Base-by-base conservation (phyloP, 2,888 invertebrate species). In the Hypselothyrea guttata region DNA sequence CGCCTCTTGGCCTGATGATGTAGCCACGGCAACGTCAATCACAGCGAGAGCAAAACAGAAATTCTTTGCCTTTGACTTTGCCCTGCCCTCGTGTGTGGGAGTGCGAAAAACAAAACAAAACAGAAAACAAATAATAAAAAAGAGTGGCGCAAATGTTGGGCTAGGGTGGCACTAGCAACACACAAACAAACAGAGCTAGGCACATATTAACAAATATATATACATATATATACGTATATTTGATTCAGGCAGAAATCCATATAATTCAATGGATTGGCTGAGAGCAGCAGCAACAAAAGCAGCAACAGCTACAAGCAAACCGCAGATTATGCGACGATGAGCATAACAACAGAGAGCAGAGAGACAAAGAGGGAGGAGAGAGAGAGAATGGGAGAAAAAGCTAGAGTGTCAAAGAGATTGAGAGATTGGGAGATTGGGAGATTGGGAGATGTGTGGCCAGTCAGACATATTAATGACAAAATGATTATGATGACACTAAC, bases 381-480 rank as follows among this genome's bases (percentile, higher is more conserved):
- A 35, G n/a, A 44, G 37, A 22, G 35, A 15, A 11, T 2, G 8
- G 33, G 5, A 11, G 11, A 4, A 27, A 18, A n/a, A n/a, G n/a
- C n/a, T n/a, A n/a, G n/a, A n/a, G 18, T 9, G 22, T 8, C 13
- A 3, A 11, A n/a, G 37, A 7, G 28, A 1, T 4, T 9, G 46
- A 34, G 16, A 22, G 46, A 40, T 41, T 37, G 41, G 28, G 31
- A 13, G 34, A 8, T 11, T 7, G 44, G 34, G 31, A 34, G 55
- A 30, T 37, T 51, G 54, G 31, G 12, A 41, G 49, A 60, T 70
- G 51, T 73, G 78, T 77, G 77, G 73, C 67, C 83, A 78, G 81
- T 77, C 86, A 86, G 83, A 87, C 84, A 86, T 82, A 87, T 87
- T 87, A 86, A 87, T 87, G 87, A 75, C 86, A 85, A 87, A 84